Conservation (phyloP, 1,140 invertebrate species). For the Frieseomelitta varia region DNA sequence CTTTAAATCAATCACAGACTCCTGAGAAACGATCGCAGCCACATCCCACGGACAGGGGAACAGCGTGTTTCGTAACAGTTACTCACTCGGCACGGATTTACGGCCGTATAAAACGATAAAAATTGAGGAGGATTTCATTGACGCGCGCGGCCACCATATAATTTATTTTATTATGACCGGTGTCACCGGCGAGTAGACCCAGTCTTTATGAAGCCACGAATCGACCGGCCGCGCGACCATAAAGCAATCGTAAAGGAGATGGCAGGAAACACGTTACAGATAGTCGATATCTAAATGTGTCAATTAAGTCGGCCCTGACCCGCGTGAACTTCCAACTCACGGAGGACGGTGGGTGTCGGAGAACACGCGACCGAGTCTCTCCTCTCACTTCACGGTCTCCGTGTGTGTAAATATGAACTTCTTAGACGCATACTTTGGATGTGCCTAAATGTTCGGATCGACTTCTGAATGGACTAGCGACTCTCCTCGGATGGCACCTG, state of each 20-base stretch:
- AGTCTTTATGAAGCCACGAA: constrained; percentile 24
- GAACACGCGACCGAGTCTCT: not conserved
- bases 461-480: not conserved
- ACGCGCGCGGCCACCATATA: constrained; percentile 32
- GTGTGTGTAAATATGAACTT: constrained; percentile 8
- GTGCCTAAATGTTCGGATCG: too few species aligned
- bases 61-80: constrained; percentile 44
- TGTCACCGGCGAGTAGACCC: not conserved
- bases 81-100: constrained; percentile 51
- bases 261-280: constrained; percentile 19
- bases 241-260: not conserved
- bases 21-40: constrained; percentile 62
- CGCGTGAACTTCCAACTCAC: constrained; percentile 40
- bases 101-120: constrained; percentile 61
- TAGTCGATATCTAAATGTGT: constrained; percentile 61
- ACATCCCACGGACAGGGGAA: constrained; percentile 11
- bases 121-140: constrained; percentile 61
- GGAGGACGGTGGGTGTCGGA: not conserved
- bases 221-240: constrained; percentile 25
- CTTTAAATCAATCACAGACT: constrained; percentile 66
- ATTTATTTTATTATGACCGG: constrained; percentile 59
- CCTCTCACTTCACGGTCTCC: constrained; percentile 31
- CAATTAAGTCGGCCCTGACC: constrained; percentile 65
- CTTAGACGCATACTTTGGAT: not conserved
- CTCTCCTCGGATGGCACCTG: not conserved